Conservation (phyloP, 2,888 invertebrate genomes). For the Timema podura region DNA sequence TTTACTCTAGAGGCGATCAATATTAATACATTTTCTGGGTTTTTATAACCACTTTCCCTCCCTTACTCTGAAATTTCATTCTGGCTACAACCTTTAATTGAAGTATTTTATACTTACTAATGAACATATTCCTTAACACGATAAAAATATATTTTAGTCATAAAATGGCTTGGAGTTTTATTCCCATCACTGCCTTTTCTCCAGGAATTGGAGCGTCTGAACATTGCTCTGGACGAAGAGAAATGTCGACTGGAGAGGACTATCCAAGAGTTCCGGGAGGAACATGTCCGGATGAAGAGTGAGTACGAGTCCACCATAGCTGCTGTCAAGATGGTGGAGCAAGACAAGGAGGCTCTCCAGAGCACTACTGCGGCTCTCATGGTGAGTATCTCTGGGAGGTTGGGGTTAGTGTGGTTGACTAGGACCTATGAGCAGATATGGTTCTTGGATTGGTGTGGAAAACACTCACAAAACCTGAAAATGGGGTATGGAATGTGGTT, state of each 20-base stretch:
- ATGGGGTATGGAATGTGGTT: no score
- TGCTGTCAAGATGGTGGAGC: slow-evolving; percentile 30
- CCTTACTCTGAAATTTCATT: no score
- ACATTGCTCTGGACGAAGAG: slow-evolving; percentile 30
- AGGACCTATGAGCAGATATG: no score
- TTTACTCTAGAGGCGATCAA: no score
- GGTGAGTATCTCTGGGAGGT: slow-evolving; percentile 18
- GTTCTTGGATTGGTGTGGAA: no score
- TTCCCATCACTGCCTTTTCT: not conserved
- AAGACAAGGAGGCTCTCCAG: slow-evolving; percentile 30
- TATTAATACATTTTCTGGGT: no score
- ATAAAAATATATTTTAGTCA: not conserved
- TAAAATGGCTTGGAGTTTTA: not conserved
- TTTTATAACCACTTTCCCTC: no score
- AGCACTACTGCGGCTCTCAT: slow-evolving; percentile 26
- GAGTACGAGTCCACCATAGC: slow-evolving; percentile 30
- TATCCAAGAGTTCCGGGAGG: slow-evolving; percentile 29
- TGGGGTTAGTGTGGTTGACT: no score
- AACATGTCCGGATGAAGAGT: slow-evolving; percentile 29
- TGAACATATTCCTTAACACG: not conserved
- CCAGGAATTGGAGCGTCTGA: slow-evolving; percentile 30
- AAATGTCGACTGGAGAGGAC: slow-evolving; percentile 29
- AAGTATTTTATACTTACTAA: not conserved
- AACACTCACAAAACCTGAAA: no score
- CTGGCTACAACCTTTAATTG: not conserved